Base-by-base conservation (phyloP, 2,888 invertebrate genomes). In the Choreutis nemorana region DNA sequence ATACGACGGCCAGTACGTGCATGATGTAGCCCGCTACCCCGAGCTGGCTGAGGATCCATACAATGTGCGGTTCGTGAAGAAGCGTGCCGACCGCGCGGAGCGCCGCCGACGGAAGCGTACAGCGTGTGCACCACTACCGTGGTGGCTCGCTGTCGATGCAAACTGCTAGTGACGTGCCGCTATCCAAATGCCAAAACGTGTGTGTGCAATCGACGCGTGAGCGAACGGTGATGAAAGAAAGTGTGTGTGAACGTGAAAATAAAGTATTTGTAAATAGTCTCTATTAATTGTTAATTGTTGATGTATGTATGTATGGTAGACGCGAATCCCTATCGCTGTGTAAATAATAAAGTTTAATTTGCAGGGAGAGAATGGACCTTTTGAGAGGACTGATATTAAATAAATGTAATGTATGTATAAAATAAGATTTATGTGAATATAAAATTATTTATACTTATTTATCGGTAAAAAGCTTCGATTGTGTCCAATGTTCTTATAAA, bases 31-130 rank as follows among this genome's bases (percentile, higher is more conserved):
- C 46, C 80, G 87, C 35, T 96, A 94, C 75, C 95, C 96, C 0
- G 94, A 96, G 62, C 82, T 97, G 29, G 93, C 96, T 30, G 97
- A 97, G 72, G 97, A 97, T 79, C 96, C 95, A 4, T 94, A 92
- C 79, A 97, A 97, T 75, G 87, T 97, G 37, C 86, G 90, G 54
- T 94, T 95, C 61, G 84, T 90, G 23, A 93, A 92, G 73, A 90
- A 90, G 67, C 86, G 89, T 48, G 81, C 83, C 15, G 87, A 87
- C 40, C 83, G 86, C 44, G 83, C 86, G 36, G 87, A 88, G 59
- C 85, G 87, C 37, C 81, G 89, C 37, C 83, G 90, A 49, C 85
- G 87, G 78, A 87, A 87, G 85, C 83, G 86, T 65, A 82, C 81
- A 31, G 59, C 52, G 46, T 72, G 72, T 56, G 56, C 48, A 47